A percentile compares a stretch with the other conserved stretches of the same genome.
phyloP scores from a whole-genome alignment of 2,113 vertebrate genomes.

The Alethe diademata region DNA sequence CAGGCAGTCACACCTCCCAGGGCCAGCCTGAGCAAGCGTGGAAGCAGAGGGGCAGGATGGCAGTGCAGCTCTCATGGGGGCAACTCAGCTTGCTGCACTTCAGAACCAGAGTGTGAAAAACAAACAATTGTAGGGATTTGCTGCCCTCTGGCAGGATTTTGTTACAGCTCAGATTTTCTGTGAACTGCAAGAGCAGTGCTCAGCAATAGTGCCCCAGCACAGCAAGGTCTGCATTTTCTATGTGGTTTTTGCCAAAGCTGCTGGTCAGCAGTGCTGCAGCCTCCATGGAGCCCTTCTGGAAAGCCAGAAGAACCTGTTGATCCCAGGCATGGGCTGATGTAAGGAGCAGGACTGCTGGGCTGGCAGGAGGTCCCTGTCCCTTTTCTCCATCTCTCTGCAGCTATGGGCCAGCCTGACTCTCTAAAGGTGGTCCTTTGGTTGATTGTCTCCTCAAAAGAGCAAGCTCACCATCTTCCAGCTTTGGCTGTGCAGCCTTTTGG shows the following conservation, averaged over 20 bases:
- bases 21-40: rapidly evolving
- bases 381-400: background rate
- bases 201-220: background rate
- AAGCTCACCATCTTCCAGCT: background rate
- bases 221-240: background rate
- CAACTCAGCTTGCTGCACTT: background rate
- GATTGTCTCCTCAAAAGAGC: background rate
- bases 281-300: background rate
- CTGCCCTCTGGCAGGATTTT: constrained; percentile 54
- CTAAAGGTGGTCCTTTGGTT: background rate
- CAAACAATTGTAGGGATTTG: background rate
- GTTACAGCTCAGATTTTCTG: background rate
- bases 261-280: background rate
- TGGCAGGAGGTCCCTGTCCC: background rate
- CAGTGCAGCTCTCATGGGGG: background rate
- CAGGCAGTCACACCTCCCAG: background rate
- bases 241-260: background rate
- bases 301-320: background rate
- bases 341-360: background rate
- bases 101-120: background rate
- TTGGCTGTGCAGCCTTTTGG: background rate
- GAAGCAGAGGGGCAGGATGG: background rate
- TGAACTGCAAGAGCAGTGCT: background rate
- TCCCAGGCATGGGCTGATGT: background rate
- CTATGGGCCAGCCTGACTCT: background rate